phyloP scores from a whole-genome alignment of 2,113 vertebrate genomes.

The Aleadryas rufinucha region DNA sequence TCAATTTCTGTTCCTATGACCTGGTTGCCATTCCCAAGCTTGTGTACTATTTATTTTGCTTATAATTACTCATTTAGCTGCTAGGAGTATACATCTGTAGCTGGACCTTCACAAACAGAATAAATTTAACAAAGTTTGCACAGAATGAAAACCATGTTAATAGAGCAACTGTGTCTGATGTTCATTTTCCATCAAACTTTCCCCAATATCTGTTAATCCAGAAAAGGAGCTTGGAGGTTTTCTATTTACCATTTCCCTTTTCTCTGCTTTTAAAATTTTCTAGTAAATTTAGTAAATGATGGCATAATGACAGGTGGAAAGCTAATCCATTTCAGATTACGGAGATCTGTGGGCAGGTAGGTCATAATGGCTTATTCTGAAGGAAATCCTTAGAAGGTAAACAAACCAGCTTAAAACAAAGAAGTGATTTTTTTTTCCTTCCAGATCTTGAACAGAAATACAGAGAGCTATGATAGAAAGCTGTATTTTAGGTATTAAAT shows the following conservation, averaged over 20 bases:
- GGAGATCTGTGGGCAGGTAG: background rate
- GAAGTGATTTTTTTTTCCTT: background rate
- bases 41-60: background rate
- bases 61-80: background rate
- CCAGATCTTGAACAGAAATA: background rate
- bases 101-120: background rate
- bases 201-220: background rate
- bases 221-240: background rate
- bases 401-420: background rate
- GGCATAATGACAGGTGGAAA: background rate
- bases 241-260: background rate
- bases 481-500: background rate
- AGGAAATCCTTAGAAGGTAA: background rate
- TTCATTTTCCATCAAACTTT: background rate
- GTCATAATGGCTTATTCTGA: background rate
- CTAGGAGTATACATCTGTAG: background rate
- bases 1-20: background rate
- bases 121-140: background rate
- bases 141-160: background rate
- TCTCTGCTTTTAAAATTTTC: background rate
- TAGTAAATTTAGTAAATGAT: background rate
- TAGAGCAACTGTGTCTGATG: background rate
- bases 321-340: background rate
- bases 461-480: background rate
- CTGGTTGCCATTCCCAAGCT: background rate